phyloP scores from a whole-genome alignment of 2,113 vertebrate species.

The Ondatra zibethicus region DNA sequence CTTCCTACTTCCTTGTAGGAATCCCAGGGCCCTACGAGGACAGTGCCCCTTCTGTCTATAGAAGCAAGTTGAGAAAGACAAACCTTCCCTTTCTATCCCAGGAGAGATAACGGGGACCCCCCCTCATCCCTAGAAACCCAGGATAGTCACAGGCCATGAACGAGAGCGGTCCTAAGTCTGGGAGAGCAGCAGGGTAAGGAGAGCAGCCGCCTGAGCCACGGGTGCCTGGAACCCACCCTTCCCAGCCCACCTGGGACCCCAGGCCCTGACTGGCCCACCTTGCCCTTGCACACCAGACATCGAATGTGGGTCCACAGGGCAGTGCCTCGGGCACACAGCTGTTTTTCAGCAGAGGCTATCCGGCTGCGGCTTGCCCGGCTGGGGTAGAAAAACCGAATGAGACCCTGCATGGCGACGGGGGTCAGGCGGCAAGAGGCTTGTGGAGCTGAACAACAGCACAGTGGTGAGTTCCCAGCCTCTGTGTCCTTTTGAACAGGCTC shows the following conservation, averaged over 20 bases:
- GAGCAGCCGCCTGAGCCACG: fast-evolving
- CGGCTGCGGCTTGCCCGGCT: slow-evolving; percentile 55
- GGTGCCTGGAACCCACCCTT: background rate
- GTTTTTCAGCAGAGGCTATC: background rate
- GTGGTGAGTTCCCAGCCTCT: background rate
- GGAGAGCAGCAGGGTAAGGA: background rate
- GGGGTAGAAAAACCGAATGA: slow-evolving; percentile 80
- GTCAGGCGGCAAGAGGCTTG: background rate
- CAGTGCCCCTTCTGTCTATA: background rate
- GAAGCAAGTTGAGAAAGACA: background rate
- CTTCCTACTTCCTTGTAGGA: background rate
- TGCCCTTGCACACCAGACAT: slow-evolving; percentile 71
- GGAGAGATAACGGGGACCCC: background rate
- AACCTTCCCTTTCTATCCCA: background rate
- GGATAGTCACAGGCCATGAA: background rate
- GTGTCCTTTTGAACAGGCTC: slow-evolving; percentile 45
- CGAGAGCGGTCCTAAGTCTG: background rate
- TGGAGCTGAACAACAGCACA: background rate
- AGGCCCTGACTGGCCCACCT: slow-evolving; percentile 76
- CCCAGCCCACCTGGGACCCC: background rate
- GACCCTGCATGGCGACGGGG: slow-evolving; percentile 67
- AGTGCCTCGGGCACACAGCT: background rate
- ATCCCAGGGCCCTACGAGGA: background rate
- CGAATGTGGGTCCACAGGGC: slow-evolving; percentile 77
- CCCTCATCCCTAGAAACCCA: background rate